Base-by-base conservation (phyloP, 2,113 vertebrate species). In the Todiramphus chloris region DNA sequence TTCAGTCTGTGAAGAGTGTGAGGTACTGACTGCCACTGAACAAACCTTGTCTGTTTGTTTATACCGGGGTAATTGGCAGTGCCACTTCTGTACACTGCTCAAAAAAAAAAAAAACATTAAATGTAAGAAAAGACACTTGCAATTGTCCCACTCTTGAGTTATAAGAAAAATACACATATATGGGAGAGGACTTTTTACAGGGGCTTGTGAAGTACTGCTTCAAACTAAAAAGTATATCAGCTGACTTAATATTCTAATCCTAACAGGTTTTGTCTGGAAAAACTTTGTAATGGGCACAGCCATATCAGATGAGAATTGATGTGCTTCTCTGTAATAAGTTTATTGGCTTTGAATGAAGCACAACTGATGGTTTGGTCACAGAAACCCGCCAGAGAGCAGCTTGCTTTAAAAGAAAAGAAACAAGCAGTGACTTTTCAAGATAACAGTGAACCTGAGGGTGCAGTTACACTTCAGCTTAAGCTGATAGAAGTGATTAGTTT, bases 321-420 rank as follows among this genome's bases (percentile, higher is more conserved):
- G 74, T 82, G 70, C 79, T 94, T 97, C 95, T 93, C 60, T 92
- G 77, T 94, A 95, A 90, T 91, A 85, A 80, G 83, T 96, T 94
- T 92, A 96, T 95, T 95, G 97, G 93, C 94, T 96, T 85, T 96
- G 94, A 97, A 91, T 79, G 90, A 95, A 97, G 95, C 96, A 97
- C 96, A 97, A 85, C 97, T 94, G 95, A 95, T 97, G 96, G 91
- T 93, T 97, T 98, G 96, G 97, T 98, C 97, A 97, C 97, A 95
- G 96, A 86, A 96, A 94, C 81, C 94, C 97, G 97, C 98, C 96
- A 96, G 94, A 97, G 97, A 97, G 96, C 95, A 95, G 94, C 93
- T 97, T 96, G 92, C 97, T 96, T 97, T 93, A 94, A 97, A 93
- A 63, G 70, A 83, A 94, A 92, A 97, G 95, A 94, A 97, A 92